Evolutionary conservation across 2,113 vertebrate genomes (phyloP).

Genomic region (Phodopus roborovskii): DNA sequence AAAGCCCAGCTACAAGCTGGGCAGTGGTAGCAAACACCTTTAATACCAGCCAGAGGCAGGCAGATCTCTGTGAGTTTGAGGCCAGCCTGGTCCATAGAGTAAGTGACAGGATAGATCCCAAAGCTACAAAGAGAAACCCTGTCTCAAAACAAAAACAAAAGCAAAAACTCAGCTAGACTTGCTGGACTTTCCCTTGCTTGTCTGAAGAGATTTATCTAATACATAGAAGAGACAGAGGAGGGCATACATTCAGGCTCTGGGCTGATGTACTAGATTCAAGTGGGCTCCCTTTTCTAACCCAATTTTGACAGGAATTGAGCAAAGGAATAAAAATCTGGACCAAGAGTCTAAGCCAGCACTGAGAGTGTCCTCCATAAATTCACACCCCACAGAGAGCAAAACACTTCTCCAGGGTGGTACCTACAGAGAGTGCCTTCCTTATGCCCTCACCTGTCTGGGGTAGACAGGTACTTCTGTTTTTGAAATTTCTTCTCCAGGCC

Average conservation of each 20-base stretch:
- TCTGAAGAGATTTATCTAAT: not conserved
- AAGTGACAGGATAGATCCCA: too few relatives aligned
- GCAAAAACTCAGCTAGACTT: not conserved
- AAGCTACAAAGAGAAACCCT: too few relatives aligned
- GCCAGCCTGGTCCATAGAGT: too few relatives aligned
- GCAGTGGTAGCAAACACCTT: too few relatives aligned
- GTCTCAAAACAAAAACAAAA: too few relatives aligned
- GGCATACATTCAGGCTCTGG: not conserved
- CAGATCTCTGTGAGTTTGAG: too few relatives aligned
- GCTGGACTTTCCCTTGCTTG: not conserved
- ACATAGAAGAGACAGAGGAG: not conserved
- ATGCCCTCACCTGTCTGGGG: conserved; percentile 94
- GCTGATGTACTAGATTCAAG: accelerated
- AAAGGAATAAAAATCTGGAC: not conserved
- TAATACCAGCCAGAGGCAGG: too few relatives aligned
- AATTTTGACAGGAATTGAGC: not conserved
- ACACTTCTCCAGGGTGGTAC: not conserved
- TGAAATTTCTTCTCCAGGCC: conserved; percentile 99
- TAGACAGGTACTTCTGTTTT: conserved; percentile 99
- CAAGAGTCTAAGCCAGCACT: accelerated
- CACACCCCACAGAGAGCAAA: accelerated
- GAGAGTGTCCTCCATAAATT: not conserved
- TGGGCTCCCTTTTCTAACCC: not conserved
- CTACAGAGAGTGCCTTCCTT: not conserved
- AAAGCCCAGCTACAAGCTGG: not conserved